phyloP scores from a whole-genome alignment of 2,797 vertebrate genomes.

The Urophycis tenuis region DNA sequence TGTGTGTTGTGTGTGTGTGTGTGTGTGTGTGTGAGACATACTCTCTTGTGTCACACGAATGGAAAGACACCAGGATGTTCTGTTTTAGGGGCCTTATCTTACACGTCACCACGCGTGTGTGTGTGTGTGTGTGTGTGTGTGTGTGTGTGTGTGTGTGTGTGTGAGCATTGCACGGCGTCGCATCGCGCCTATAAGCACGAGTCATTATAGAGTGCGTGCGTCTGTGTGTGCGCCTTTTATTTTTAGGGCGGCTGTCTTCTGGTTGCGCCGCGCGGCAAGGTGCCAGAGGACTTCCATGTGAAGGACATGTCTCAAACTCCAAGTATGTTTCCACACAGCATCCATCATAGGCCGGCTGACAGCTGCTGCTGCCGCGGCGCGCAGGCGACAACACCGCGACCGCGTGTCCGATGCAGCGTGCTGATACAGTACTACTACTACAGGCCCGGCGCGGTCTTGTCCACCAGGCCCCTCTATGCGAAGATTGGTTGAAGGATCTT shows the following conservation, averaged over 20 bases:
- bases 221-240: constrained; percentile 54
- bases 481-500: constrained; percentile 37
- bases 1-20: no score
- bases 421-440: background rate
- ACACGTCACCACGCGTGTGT: constrained; percentile 23
- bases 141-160: background rate
- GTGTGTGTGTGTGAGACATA: background rate
- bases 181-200: background rate
- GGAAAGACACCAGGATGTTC: constrained; percentile 22
- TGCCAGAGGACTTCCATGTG: constrained; percentile 57
- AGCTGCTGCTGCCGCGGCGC: constrained; percentile 51
- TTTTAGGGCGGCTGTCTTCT: constrained; percentile 61
- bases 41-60: background rate
- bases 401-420: background rate
- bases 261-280: constrained; percentile 49
- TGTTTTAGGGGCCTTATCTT: constrained; percentile 43
- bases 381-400: constrained; percentile 18
- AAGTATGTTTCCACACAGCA: constrained; percentile 69
- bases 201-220: background rate
- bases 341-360: constrained; percentile 61
- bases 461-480: constrained; percentile 45
- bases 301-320: constrained; percentile 70
- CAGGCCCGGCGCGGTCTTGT: background rate
- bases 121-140: background rate
- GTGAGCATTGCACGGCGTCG: background rate